Evolutionary conservation across 2,113 vertebrate genomes (phyloP).

Genomic region (Urocynchramus pylzowi): DNA sequence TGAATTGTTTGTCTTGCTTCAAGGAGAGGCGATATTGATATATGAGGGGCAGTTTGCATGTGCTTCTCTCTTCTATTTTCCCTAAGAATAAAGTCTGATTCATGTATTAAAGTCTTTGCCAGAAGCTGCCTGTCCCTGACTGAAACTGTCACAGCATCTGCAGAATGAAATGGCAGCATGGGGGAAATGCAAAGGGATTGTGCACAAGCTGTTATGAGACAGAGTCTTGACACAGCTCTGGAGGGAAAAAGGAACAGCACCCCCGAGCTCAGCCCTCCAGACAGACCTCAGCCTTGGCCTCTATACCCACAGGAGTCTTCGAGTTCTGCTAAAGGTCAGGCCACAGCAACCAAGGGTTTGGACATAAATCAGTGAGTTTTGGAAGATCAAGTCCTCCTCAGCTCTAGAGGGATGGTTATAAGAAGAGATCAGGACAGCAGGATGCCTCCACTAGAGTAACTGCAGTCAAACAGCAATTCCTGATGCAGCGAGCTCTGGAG

Average conservation of each 20-base stretch:
- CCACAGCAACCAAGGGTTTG: not conserved
- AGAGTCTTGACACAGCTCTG: not conserved
- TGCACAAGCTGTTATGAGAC: not conserved
- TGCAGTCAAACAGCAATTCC: not conserved
- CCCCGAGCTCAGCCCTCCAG: not conserved
- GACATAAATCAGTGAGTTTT: not conserved
- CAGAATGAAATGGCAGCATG: not conserved
- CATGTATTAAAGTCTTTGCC: not conserved
- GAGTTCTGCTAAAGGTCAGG: not conserved
- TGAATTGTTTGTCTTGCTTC: not conserved
- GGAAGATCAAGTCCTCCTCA: not conserved
- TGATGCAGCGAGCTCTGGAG: not conserved
- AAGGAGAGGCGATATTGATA: not conserved
- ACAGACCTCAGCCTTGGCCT: not conserved
- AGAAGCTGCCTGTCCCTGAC: not conserved
- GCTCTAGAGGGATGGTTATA: not conserved
- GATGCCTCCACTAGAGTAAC: not conserved
- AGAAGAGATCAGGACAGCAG: not conserved
- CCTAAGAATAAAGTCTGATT: not conserved
- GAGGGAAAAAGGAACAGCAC: not conserved
- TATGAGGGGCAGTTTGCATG: not conserved
- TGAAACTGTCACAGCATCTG: not conserved
- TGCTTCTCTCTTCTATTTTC: not conserved
- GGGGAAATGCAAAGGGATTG: not conserved
- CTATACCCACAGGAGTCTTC: not conserved